Conservation (phyloP, 2,888 invertebrate genomes). For the Trichacis sp. region DNA sequence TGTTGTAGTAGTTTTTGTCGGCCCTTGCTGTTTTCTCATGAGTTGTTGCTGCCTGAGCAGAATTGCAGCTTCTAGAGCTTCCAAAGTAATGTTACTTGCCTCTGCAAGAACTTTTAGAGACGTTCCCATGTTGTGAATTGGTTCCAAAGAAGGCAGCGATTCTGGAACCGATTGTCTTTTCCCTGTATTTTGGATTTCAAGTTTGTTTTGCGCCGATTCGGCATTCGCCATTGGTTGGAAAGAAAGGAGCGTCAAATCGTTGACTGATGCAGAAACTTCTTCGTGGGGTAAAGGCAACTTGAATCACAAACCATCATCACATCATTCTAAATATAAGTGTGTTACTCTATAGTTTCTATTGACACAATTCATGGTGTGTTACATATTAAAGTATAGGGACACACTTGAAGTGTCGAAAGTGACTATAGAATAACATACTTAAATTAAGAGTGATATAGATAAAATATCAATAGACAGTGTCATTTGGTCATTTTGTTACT, state of each 20-base stretch:
- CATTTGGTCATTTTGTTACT: too few relatives aligned
- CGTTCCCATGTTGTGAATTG: constrained; percentile 68
- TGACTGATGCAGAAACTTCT: constrained; percentile 57
- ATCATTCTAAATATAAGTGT: too few relatives aligned
- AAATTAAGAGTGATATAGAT: too few relatives aligned
- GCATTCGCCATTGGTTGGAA: constrained; percentile 52
- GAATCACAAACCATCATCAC: constrained; percentile 13
- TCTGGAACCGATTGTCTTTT: constrained; percentile 48
- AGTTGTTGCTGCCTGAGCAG: constrained; percentile 79
- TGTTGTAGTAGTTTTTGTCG: constrained; percentile 70
- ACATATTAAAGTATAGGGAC: too few relatives aligned
- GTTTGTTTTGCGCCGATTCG: constrained; percentile 42
- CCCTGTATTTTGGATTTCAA: constrained; percentile 49
- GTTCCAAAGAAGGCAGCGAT: constrained; percentile 53
- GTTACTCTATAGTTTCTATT: too few relatives aligned
- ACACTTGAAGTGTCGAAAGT: too few relatives aligned
- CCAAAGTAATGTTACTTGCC: constrained; percentile 83
- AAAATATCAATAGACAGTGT: too few relatives aligned
- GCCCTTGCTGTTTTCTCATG: constrained; percentile 72
- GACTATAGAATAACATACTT: too few relatives aligned
- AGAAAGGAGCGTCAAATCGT: constrained; percentile 61
- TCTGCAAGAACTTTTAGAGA: constrained; percentile 73
- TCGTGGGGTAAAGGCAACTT: constrained; percentile 62
- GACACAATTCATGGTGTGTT: too few relatives aligned
- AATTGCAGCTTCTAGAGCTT: constrained; percentile 82